Evolutionary conservation across 2,888 invertebrate species (phyloP).

Genomic region (Drosophila ezoana): DNA sequence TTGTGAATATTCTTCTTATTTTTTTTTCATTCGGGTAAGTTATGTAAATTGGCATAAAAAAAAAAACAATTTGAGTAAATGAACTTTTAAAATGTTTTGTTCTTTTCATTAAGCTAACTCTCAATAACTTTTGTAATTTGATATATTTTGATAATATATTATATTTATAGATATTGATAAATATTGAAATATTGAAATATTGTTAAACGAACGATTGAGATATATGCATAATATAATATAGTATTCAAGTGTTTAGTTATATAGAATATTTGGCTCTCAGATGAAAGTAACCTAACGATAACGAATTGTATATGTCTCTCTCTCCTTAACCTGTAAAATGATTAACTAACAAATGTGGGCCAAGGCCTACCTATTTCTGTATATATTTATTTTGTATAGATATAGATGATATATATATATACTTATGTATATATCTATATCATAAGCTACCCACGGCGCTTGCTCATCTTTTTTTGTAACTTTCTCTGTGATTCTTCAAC

Average conservation of each 20-base stretch:
- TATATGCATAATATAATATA: conserved; percentile 46
- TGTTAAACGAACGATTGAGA: conserved; percentile 68
- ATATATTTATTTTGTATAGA: conserved; percentile 1
- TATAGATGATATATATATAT: conserved; percentile 1
- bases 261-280: conserved; percentile 65
- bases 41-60: conserved; percentile 59
- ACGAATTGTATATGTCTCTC: conserved; percentile 46
- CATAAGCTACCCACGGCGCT: conserved; percentile 47
- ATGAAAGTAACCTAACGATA: conserved; percentile 57
- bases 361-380: conserved; percentile 38
- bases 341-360: conserved; percentile 56
- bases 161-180: conserved; percentile 45
- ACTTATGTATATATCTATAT: conserved; percentile 1
- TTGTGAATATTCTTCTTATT: conserved; percentile 9
- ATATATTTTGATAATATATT: conserved; percentile 22
- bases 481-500: conserved; percentile 54
- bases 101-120: conserved; percentile 66
- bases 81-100: conserved; percentile 49
- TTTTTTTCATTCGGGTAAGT: conserved; percentile 39
- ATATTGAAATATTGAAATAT: conserved; percentile 54
- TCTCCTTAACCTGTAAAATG: conserved; percentile 53
- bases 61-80: conserved; percentile 63
- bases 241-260: conserved; percentile 28
- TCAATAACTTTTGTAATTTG: conserved; percentile 67
- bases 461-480: conserved; percentile 24